These are phyloP conservation scores for Pachydiplax longipennis DNA, from an alignment of 2,888 invertebrate species.

Conservation along the genomic window DNA sequence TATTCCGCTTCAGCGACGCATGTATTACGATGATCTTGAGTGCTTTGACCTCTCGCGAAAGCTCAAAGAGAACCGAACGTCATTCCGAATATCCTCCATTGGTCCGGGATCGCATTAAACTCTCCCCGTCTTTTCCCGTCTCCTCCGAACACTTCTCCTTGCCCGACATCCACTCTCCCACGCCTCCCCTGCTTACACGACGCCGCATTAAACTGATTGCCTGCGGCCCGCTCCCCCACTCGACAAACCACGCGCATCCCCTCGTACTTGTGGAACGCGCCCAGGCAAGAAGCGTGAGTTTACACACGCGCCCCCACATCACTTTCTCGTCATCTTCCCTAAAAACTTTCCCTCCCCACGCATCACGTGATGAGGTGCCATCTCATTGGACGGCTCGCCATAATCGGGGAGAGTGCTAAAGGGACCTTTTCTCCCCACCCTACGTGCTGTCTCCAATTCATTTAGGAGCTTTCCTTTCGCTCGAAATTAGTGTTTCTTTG, in stretches of 20 bases:
- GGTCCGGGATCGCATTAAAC: no score
- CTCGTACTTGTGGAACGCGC: not conserved
- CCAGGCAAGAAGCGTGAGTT: not conserved
- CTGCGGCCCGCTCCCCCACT: not conserved
- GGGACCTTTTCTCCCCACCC: not conserved
- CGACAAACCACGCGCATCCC: not conserved
- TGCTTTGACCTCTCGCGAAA: no score
- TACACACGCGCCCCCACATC: not conserved
- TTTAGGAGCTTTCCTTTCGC: not conserved
- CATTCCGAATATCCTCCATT: no score
- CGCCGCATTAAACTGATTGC: constrained; percentile 38
- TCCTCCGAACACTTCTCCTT: not conserved
- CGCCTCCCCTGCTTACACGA: not conserved
- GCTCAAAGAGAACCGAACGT: no score
- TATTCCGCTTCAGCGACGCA: no score
- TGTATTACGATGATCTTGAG: no score
- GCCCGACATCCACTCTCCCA: not conserved
- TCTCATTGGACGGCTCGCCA: constrained; percentile 36
- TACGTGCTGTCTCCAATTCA: not conserved
- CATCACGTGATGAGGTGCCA: constrained; percentile 43
- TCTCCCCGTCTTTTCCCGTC: not conserved
- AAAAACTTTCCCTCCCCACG: not conserved
- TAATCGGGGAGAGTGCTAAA: constrained; percentile 29
- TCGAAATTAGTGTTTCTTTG: not conserved
- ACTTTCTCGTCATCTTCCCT: no score